Base-by-base conservation (phyloP, 2,797 vertebrate genomes). In the Kryptopterus vitreolus region DNA sequence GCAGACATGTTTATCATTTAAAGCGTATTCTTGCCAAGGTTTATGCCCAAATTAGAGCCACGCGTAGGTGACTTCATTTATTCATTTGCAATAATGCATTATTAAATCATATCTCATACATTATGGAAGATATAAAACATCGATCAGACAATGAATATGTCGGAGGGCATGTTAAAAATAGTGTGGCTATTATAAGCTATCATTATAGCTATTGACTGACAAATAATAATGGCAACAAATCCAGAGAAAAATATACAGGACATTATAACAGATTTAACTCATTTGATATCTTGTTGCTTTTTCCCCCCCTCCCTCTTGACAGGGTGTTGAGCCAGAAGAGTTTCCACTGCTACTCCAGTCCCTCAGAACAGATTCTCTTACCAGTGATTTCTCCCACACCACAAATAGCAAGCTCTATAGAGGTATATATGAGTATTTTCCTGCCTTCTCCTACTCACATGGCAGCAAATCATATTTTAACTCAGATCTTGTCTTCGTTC, bases 291-390 rank as follows among this genome's bases (percentile, higher is more conserved):
- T 50, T 46, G 1, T 73, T 15, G n/a, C n/a, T 22, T 8, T 2
- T 10, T 85, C 77, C 85, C 29, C 58, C 31, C 81, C 86, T 31
- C 85, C 29, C 58, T 29, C 81, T 85, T 31, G 22, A 82, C 89
- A 97, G 96, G 96, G 96, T 15, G 91, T 97, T 59, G 96, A 97
- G 88, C 92, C 94, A 77, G 96, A 96, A 82, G 93, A 85, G 61
- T 96, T 94, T 76, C 95, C 96, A 76, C 89, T 95, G 82, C 89
- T 96, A 74, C 90, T 93, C 55, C 93, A 95, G 12, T 95, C 95
- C 3, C 88, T 96, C 81, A 95, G 94, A 91, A 90, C 87, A 52
- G 94, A 94, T 20, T 79, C 91, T 29, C 94, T 94, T 9, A n/a
- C 80, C 82, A 94, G 92, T 82, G 94, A 94, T 76, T 88, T 94